phyloP scores from a whole-genome alignment of 1,140 invertebrate species.

The Cydia fagiglandana region DNA sequence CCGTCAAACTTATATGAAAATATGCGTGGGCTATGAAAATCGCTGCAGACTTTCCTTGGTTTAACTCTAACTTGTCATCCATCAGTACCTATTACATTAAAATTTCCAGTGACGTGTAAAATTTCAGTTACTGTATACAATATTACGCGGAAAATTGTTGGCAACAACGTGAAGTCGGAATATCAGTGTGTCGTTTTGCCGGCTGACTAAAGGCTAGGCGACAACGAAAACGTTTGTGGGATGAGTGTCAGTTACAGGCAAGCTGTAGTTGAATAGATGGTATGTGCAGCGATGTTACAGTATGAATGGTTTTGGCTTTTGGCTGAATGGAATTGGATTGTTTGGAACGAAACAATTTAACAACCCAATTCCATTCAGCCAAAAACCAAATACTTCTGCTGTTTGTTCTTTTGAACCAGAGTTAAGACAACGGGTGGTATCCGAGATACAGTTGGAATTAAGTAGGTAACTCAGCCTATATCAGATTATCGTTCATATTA shows the following conservation, averaged over 20 bases:
- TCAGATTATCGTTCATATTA: too few species aligned
- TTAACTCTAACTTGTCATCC: too few species aligned
- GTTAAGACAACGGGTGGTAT: too few species aligned
- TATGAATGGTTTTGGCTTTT: conserved; percentile 36
- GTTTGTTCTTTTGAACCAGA: not conserved
- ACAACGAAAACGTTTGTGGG: conserved; percentile 62
- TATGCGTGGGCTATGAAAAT: too few species aligned
- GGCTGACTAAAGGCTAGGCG: conserved; percentile 40
- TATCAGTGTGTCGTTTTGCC: conserved; percentile 43
- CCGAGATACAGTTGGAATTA: too few species aligned
- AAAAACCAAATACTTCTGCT: not conserved
- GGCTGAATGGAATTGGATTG: not conserved
- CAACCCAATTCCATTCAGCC: too few species aligned
- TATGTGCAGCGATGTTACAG: conserved; percentile 47
- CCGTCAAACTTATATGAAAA: too few species aligned
- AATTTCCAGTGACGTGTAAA: too few species aligned
- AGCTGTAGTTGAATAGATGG: conserved; percentile 51
- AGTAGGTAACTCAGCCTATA: too few species aligned
- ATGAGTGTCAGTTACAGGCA: conserved; percentile 57
- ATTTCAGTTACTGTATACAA: not conserved
- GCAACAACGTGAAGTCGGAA: not conserved
- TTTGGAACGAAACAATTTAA: not conserved
- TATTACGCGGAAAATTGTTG: not conserved
- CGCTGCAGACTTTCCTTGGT: too few species aligned
- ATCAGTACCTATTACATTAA: too few species aligned